Evolutionary conservation across 2,113 vertebrate genomes (phyloP), one percentile per base, ranked within the genome.

Genomic region (Edolisoma coerulescens): DNA sequence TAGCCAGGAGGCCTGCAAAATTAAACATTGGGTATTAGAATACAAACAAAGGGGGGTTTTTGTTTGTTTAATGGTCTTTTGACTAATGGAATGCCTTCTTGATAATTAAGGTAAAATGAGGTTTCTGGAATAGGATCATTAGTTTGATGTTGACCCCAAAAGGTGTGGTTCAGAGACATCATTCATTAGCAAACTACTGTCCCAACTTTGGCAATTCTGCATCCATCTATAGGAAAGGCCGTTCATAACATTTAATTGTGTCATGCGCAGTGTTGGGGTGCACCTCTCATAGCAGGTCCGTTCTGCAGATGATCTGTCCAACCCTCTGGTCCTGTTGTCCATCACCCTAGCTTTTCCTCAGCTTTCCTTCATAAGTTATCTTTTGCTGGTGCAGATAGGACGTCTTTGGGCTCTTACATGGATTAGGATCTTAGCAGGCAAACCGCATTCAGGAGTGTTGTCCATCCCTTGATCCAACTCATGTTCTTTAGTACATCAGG

Each of bases 211-310:
- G 22, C 7, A 76, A 0, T 41, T 65, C 16, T 60, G 21, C 28
- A 27, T 82, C 28, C 28, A 57, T 70, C 24, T 75, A 1, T 24
- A 56, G 69, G 33, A 89, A 69, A 50, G 42, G 6, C 54, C 0
- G 0, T 75, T 68, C 19, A 33, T 59, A 74, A 50, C 22, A 30
- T 88, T 69, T 73, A 82, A 75, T 53, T 75, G 42, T 49, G 21
- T 87, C 18, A 19, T 24, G 11, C 4, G 1, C 18, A 17, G 16
- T 13, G 39, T 20, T 13, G 42, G 23, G 21, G 6, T 28, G 14
- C 5, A 6, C 12, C 56, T 91, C 17, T n/a, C 8, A 2, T 26
- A 27, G 41, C 4, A 2, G 21, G 16, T 41, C 35, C 0, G 0
- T 63, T 60, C 41, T 79, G 44, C 14, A 78, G 33, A 28, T 52